Evolutionary conservation across 2,797 vertebrate species (phyloP), one percentile per base, ranked within the genome.

Genomic region (Cryptoprocta ferox): DNA sequence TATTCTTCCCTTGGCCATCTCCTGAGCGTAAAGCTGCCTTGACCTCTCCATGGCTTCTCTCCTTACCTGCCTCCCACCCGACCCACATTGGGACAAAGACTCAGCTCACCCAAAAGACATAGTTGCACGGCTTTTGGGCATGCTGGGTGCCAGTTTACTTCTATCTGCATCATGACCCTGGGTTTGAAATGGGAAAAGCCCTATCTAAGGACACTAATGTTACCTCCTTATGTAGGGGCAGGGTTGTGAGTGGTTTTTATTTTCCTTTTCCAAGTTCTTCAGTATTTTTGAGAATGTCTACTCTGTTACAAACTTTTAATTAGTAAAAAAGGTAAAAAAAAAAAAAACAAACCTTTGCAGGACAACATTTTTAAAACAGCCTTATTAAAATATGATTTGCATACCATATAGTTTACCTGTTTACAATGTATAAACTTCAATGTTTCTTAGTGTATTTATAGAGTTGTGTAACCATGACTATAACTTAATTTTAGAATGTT

Each of bases 401-500:
- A 26, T 63, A 10, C 30, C 30, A 24, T 92, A 70, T 66, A 78
- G n/a, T 76, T 76, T 16, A 96, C 50, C 82, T 94, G 42, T 82
- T 76, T 68, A 26, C 78, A 70, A 14, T 78, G 10, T 87, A 28
- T n/a, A n/a, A 7, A 35, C n/a, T 24, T 81, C 28, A 15, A 2
- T 88, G 65, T 16, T 90, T 75, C 76, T 96, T 61, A 71, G 30
- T 39, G n/a, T 53, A 76, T 70, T 68, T 56, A 15, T 30, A 81
- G 68, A 61, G 7, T 87, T 87, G 9, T 35, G 16, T 26, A 82
- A 4, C 63, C 30, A 45, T 59, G 45, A 45, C 45, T 37, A 24
- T 89, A 89, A 75, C 84, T 94, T 96, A 88, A 70, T 95, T 93
- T 71, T 78, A 63, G 68, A 85, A 89, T 6, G 50, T 89, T 93